These are phyloP conservation scores for Sitodiplosis mosellana DNA, from an alignment of 1,140 invertebrate species.

Conservation along the genomic window DNA sequence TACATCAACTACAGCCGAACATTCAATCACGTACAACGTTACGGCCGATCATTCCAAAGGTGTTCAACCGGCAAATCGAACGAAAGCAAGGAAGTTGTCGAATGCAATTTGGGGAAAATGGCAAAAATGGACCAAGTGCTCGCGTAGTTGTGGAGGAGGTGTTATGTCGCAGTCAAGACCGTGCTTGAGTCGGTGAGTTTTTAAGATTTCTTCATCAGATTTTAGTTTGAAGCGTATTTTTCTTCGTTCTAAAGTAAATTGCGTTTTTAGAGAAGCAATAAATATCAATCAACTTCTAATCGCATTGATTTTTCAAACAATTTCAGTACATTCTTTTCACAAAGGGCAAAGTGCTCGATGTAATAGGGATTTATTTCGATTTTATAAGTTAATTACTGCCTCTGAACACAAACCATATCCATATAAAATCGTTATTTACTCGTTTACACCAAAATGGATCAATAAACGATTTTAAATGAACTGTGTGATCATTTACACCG, in stretches of 20 bases:
- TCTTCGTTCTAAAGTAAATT: no score
- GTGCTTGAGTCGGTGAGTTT: slow-evolving; percentile 26
- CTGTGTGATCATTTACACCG: no score
- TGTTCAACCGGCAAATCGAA: not conserved
- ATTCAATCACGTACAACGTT: not conserved
- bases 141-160: slow-evolving; percentile 68
- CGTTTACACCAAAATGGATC: no score
- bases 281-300: no score
- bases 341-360: not conserved
- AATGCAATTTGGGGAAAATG: slow-evolving; percentile 50
- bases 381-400: not conserved
- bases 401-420: no score
- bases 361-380: not conserved
- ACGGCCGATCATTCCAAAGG: not conserved
- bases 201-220: no score
- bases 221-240: no score
- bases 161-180: slow-evolving; percentile 50
- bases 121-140: slow-evolving; percentile 55
- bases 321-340: slow-evolving; percentile 7
- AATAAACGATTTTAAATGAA: no score
- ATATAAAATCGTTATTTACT: no score
- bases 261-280: no score
- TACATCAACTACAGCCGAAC: not conserved
- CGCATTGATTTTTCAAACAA: slow-evolving; percentile 3
- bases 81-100: not conserved